phyloP scores from a whole-genome alignment of 2,113 vertebrate genomes.

The Ceyx melanurus region DNA sequence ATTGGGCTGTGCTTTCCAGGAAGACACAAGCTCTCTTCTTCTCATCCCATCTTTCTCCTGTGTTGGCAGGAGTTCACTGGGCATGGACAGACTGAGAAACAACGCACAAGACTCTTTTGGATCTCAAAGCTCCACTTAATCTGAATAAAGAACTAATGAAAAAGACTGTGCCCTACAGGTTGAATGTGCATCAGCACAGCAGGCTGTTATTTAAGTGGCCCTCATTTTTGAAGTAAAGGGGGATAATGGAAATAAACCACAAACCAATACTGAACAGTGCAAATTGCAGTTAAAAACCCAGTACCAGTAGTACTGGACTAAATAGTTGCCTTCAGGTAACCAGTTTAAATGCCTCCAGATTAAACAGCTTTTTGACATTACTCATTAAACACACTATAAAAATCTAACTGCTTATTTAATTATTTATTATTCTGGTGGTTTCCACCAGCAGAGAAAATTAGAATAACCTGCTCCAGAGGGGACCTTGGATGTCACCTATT shows the following conservation, averaged over 20 bases:
- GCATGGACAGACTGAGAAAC: neutral
- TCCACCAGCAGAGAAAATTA: neutral
- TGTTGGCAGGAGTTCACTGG: neutral
- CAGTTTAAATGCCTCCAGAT: neutral
- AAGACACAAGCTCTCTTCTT: neutral
- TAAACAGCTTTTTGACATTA: neutral
- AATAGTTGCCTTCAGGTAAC: neutral
- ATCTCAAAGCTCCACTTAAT: neutral
- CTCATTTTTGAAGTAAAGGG: neutral
- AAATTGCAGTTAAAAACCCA: neutral
- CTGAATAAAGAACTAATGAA: neutral
- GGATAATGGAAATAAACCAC: neutral
- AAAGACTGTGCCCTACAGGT: neutral
- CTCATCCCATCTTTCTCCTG: accelerated
- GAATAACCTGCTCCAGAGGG: neutral
- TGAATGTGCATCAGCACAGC: neutral
- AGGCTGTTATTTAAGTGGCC: neutral
- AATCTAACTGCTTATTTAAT: neutral
- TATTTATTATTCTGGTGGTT: neutral
- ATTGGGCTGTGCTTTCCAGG: slow-evolving; percentile 29
- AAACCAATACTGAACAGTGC: neutral
- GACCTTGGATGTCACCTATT: neutral
- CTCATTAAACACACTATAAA: neutral
- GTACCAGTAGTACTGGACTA: neutral
- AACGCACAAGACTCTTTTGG: neutral